These are phyloP conservation scores for Empidonax traillii DNA, from an alignment of 2,113 vertebrate species.

Conservation along the genomic window DNA sequence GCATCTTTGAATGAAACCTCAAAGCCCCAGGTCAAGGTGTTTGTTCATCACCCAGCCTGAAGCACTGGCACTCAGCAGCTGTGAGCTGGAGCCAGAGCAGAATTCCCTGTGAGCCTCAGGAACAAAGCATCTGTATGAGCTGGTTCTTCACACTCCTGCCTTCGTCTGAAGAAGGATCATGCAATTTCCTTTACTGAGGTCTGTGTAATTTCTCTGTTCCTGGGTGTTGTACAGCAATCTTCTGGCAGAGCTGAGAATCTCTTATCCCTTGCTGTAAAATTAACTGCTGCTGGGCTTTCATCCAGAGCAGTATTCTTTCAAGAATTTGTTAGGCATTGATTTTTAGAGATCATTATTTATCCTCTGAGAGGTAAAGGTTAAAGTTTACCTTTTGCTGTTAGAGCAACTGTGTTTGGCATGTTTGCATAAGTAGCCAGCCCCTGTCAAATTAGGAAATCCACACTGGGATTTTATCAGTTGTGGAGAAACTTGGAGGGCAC, in stretches of 20 bases:
- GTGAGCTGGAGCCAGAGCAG: neutral
- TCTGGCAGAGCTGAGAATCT: neutral
- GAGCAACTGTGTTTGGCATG: neutral
- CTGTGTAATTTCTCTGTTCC: neutral
- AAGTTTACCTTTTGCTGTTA: slow-evolving; percentile 59
- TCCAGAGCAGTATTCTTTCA: neutral
- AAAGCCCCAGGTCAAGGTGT: neutral
- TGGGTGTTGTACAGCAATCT: neutral
- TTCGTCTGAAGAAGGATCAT: neutral
- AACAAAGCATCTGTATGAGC: neutral
- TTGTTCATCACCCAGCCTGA: neutral
- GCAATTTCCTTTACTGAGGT: neutral
- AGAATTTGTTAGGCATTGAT: neutral
- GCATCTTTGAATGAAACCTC: neutral
- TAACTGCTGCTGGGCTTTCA: neutral
- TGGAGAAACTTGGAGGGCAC: neutral
- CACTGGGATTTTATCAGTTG: neutral
- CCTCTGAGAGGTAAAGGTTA: neutral
- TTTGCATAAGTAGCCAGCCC: slow-evolving; percentile 59
- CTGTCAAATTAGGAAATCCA: slow-evolving; percentile 38
- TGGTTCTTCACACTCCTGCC: neutral
- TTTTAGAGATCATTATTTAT: slow-evolving; percentile 4
- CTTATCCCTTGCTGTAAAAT: neutral
- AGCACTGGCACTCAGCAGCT: neutral
- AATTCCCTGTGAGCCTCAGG: neutral